Conservation (phyloP, 2,113 vertebrate genomes). For the Eudyptes chrysolophus region DNA sequence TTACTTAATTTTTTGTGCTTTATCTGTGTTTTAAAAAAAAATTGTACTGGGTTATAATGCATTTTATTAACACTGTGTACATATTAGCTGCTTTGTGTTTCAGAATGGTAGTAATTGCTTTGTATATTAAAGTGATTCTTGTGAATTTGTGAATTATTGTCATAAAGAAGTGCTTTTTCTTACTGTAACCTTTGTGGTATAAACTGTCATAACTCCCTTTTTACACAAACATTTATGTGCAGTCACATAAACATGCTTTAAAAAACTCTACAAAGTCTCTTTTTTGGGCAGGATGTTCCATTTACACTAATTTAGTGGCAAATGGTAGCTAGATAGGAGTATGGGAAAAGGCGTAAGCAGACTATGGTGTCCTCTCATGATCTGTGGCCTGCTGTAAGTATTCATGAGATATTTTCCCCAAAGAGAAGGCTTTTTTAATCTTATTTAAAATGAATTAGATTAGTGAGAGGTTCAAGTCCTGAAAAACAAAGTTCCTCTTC, state of each 20-base stretch:
- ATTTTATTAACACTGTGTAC: constrained; percentile 87
- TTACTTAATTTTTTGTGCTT: constrained; percentile 71
- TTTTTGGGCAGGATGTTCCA: constrained; percentile 62
- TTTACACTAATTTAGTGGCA: neutral
- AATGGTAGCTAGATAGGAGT: neutral
- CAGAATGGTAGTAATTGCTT: constrained; percentile 82
- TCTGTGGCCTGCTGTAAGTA: neutral
- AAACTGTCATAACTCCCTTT: constrained; percentile 83
- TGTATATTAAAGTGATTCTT: constrained; percentile 86
- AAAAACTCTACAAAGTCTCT: constrained; percentile 73
- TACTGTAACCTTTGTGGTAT: constrained; percentile 84
- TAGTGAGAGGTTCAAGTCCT: neutral
- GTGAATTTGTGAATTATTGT: constrained; percentile 83
- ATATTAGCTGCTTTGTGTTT: constrained; percentile 84
- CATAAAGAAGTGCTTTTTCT: constrained; percentile 84
- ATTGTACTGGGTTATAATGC: constrained; percentile 76
- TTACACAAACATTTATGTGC: constrained; percentile 83
- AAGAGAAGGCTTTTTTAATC: neutral
- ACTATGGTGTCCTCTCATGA: neutral
- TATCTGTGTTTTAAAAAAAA: constrained; percentile 64
- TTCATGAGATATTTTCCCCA: neutral
- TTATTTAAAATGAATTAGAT: neutral
- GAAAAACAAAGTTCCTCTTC: neutral
- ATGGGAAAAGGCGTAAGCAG: neutral
- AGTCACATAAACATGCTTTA: constrained; percentile 84